Evolutionary conservation across 2,888 invertebrate genomes (phyloP).

Genomic region (Anticlea derivata): DNA sequence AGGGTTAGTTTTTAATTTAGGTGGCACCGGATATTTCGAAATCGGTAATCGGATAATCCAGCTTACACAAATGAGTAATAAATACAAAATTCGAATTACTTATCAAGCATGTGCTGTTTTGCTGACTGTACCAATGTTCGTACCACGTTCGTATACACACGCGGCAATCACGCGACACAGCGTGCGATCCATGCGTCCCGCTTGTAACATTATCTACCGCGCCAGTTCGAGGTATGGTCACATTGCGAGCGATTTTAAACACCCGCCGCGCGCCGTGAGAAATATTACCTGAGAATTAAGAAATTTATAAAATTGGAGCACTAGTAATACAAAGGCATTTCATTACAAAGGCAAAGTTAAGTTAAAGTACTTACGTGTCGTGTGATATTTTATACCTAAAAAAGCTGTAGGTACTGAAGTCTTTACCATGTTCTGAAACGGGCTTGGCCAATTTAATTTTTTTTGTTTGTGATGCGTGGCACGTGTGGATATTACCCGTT

Average conservation of each 20-base stretch:
- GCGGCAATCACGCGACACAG: constrained; percentile 45
- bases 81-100: background rate
- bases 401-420: no score
- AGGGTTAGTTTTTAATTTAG: no score
- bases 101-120: constrained; percentile 23
- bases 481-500: constrained; percentile 22
- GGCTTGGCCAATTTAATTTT: no score
- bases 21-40: no score
- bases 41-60: constrained; percentile 6
- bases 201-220: constrained; percentile 17
- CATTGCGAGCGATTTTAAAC: constrained; percentile 26
- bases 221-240: constrained; percentile 16
- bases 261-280: background rate
- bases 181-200: constrained; percentile 44
- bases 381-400: no score
- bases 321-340: background rate
- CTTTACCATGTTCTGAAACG: no score
- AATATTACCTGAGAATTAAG: constrained; percentile 3
- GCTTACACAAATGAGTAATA: background rate
- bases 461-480: background rate
- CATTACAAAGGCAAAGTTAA: no score
- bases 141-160: constrained; percentile 31
- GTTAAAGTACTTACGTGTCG: no score
- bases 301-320: background rate
- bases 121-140: constrained; percentile 33